Evolutionary conservation across 2,888 invertebrate genomes (phyloP).

Genomic region (Temnothorax unifasciatus): DNA sequence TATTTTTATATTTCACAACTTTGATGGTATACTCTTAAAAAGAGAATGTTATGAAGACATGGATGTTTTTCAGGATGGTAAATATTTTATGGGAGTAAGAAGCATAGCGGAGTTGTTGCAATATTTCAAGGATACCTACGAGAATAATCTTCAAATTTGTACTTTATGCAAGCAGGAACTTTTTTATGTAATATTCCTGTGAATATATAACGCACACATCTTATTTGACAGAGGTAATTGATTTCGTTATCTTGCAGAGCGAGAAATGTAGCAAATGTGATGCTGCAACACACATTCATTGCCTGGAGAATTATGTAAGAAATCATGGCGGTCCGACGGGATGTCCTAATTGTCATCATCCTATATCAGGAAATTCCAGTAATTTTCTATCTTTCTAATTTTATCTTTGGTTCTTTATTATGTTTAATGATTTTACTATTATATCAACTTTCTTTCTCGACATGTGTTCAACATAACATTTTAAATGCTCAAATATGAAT

Average conservation of each 20-base stretch:
- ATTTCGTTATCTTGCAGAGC: slow-evolving; percentile 69
- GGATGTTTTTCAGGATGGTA: slow-evolving; percentile 76
- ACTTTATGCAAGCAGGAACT: slow-evolving; percentile 80
- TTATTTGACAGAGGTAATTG: slow-evolving; percentile 23
- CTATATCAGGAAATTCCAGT: neutral
- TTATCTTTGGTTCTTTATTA: neutral
- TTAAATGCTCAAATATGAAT: neutral
- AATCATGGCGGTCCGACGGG: slow-evolving; percentile 62
- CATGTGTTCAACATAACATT: too few relatives aligned
- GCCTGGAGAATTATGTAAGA: slow-evolving; percentile 72
- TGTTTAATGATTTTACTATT: neutral
- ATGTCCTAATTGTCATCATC: slow-evolving; percentile 75
- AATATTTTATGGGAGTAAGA: slow-evolving; percentile 82
- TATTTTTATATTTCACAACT: neutral
- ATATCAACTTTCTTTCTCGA: neutral
- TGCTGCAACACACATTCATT: slow-evolving; percentile 72
- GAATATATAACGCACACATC: neutral
- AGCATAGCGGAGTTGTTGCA: slow-evolving; percentile 82
- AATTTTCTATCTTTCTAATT: slow-evolving; percentile 5
- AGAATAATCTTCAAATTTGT: slow-evolving; percentile 77
- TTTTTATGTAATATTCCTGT: slow-evolving; percentile 79
- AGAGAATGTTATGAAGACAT: neutral
- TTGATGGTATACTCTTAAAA: neutral
- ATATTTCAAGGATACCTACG: slow-evolving; percentile 81
- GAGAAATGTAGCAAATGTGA: slow-evolving; percentile 73